Evolutionary conservation across 2,113 vertebrate genomes (phyloP).

Genomic region (Panurus biarmicus): DNA sequence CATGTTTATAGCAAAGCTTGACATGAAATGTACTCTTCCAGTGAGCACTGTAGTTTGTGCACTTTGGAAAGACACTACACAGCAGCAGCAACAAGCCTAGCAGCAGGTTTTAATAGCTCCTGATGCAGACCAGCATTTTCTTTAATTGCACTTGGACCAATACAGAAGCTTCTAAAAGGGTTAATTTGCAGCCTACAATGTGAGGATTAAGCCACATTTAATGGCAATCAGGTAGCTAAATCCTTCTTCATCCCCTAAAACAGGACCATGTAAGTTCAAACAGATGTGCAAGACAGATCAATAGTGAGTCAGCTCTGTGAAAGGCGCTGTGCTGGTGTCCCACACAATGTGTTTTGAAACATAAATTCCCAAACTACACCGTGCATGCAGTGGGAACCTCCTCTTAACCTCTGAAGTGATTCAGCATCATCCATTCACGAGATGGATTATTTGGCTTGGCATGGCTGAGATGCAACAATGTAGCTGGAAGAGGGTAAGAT

Average conservation of each 20-base stretch:
- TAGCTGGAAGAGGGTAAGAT: background rate
- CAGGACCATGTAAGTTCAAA: conserved; percentile 3
- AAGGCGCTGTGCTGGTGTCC: background rate
- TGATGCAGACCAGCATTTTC: background rate
- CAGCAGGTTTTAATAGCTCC: background rate
- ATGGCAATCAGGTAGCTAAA: conserved; percentile 30
- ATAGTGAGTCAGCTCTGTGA: background rate
- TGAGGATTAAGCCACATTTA: conserved; percentile 17
- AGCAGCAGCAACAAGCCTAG: background rate
- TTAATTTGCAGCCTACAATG: background rate
- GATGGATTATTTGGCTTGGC: background rate
- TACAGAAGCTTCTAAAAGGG: background rate
- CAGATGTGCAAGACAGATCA: conserved; percentile 26
- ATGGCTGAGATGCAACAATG: background rate
- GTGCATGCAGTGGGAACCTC: background rate
- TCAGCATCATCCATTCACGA: background rate
- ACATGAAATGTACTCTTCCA: background rate
- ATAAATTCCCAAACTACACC: background rate
- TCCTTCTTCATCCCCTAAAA: background rate
- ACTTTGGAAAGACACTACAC: background rate
- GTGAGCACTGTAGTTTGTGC: background rate
- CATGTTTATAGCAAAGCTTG: background rate
- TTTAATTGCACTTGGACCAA: background rate
- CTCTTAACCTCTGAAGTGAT: background rate
- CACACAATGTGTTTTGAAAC: background rate